Evolutionary conservation across 1,140 invertebrate genomes (phyloP).

Genomic region (Anastrepha ludens): DNA sequence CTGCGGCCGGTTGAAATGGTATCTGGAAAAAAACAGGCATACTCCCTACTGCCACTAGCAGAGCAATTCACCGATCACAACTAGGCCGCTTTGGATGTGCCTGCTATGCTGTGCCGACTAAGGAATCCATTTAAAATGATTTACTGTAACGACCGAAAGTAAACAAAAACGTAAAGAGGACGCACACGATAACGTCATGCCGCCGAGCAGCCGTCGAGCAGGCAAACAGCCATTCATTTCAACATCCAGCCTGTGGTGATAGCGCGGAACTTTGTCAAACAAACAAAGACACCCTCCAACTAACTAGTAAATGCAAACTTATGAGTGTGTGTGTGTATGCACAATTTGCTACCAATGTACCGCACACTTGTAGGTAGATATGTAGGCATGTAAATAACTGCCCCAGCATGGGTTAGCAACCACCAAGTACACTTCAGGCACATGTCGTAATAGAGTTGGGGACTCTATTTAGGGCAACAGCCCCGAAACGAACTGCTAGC

Average conservation of each 20-base stretch:
- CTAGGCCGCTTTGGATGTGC: background rate
- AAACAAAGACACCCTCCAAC: background rate
- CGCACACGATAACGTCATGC: background rate
- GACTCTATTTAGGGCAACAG: conserved; percentile 41
- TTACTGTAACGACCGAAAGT: conserved; percentile 54
- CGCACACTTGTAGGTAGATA: background rate
- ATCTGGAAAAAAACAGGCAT: background rate
- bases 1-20: background rate
- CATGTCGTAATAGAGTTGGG: background rate
- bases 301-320: background rate
- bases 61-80: conserved; percentile 10
- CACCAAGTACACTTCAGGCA: background rate
- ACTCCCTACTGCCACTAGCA: background rate
- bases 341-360: too few relatives aligned
- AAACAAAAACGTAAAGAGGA: conserved; percentile 35
- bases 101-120: conserved; percentile 16
- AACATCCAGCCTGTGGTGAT: conserved; percentile 23
- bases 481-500: background rate
- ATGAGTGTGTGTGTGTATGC: background rate
- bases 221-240: background rate
- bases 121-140: conserved; percentile 54
- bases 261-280: conserved; percentile 26
- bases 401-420: background rate
- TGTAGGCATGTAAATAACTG: background rate
- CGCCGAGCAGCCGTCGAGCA: background rate